Evolutionary conservation across 2,888 invertebrate species (phyloP), one percentile per base, ranked within the genome.

Genomic region (Netelia melanura): DNA sequence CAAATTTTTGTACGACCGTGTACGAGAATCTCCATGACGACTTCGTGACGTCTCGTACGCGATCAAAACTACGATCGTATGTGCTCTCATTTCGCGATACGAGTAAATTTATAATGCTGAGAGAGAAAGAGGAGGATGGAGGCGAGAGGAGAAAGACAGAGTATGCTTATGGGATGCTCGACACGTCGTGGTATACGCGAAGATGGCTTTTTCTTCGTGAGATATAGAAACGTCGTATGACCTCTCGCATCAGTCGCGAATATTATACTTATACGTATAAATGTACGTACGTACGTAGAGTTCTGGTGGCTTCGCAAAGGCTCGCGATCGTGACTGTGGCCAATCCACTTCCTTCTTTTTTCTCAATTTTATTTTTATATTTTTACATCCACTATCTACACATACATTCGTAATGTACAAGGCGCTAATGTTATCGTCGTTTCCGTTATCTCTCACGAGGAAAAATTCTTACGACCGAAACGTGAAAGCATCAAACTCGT

Each of bases 321-420:
- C 81, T 76, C 61, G 38, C 79, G 74, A 77, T 64, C 65, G 68
- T 67, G 65, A 62, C 44, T 65, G 30, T 43, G 71, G 64, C 77
- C 75, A 10, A 71, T 71, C 44, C 25, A 74, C 38, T 70, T 65
- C 74, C 67, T 74, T 70, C 61, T 30, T 58, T 62, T 77, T 74
- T 72, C 67, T 62, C 72, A 54, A 67, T 77, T 67, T 70, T 38
- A 38, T 38, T 81, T 79, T 85, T 79, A 58, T 86, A 75, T 87
- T 87, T 84, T 86, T 85, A 84, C 81, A 87, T 88, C 84, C 77
- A 21, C 75, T 44, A 67, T 43, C 52, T 25, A 11, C 68, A 83
- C 65, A 86, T 87, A 84, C 86, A 44, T 25, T 44, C 23, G 23
- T 14, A 52, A 48, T 23, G 48, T 64, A 2, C n/a, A 72, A 62